Evolutionary conservation across 2,113 vertebrate genomes (phyloP).

Genomic region (Halcyon malimbica): DNA sequence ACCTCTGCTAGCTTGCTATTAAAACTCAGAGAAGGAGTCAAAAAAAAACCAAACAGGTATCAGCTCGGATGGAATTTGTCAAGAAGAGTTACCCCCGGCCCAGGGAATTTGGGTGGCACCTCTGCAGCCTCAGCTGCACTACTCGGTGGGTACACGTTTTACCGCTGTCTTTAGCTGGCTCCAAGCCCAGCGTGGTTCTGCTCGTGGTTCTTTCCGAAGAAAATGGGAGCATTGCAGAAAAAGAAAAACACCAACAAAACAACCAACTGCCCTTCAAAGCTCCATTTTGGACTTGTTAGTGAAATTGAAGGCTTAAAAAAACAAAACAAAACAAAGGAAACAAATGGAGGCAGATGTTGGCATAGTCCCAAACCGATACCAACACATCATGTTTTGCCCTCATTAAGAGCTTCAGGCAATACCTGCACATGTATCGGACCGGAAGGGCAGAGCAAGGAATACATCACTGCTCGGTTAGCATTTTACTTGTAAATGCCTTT

Average conservation of each 20-base stretch:
- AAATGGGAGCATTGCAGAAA: neutral
- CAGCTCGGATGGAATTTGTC: neutral
- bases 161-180: neutral
- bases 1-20: neutral
- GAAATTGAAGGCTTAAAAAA: neutral
- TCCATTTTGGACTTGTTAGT: neutral
- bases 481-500: neutral
- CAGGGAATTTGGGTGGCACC: neutral
- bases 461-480: neutral
- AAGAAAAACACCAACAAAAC: neutral
- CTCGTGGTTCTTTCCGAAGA: neutral
- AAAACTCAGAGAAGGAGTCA: neutral
- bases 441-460: neutral
- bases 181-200: neutral
- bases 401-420: neutral
- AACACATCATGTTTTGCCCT: neutral
- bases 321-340: neutral
- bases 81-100: neutral
- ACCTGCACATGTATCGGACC: neutral
- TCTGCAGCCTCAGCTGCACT: neutral
- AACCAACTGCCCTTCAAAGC: neutral
- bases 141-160: rapidly evolving
- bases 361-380: neutral
- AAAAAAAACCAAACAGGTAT: neutral
- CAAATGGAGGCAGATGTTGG: neutral